Evolutionary conservation across 2,797 vertebrate species (phyloP), one percentile per base, ranked within the genome.

Genomic region (Nannoperca australis): DNA sequence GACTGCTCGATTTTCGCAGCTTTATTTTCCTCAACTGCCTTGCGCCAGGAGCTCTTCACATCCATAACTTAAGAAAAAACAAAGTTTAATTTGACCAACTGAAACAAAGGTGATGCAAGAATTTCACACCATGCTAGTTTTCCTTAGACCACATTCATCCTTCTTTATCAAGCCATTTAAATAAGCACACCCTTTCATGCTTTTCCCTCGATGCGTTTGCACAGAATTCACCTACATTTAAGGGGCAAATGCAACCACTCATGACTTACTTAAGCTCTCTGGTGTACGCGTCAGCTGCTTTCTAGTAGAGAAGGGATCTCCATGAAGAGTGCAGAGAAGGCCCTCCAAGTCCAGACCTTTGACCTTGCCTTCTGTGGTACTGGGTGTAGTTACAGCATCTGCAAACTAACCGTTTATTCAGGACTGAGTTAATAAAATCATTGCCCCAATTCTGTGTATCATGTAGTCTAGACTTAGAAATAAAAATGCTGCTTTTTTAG

Each of bases 261-360:
- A 0, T 0, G 17, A 91, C 95, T 95, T 91, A 99, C 97, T 92
- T 74, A 98, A 88, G 77, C 96, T 96, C 86, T 98, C 97, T 50
- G 98, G 97, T 56, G 97, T 99, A 30, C 95, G 95, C 9, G 95
- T 94, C 71, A 98, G 92, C 89, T 97, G 94, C 24, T 95, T 97
- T 70, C 85, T 95, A 4, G 96, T 87, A 75, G 96, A 88, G 90
- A 99, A 98, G 0, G 97, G 96, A 81, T 97, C 92, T 58, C 85
- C 92, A 1, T 92, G 91, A 24, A 97, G 84, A 22, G 82, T 91
- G 17, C 67, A 81, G 24, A 97, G 83, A 14, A 96, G 85, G 11
- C 93, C 90, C 18, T 96, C 95, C 59, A 97, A 88, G 14, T 93
- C 76, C 59, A 91, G 58, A 80, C 78, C 86, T 80, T 89, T 90